Percentiles rank a stretch among this genome's conserved stretches.
Conservation (phyloP, 30 jellyfish, hydroid and myxozoan genomes). For the Aurelia sp. region DNA sequence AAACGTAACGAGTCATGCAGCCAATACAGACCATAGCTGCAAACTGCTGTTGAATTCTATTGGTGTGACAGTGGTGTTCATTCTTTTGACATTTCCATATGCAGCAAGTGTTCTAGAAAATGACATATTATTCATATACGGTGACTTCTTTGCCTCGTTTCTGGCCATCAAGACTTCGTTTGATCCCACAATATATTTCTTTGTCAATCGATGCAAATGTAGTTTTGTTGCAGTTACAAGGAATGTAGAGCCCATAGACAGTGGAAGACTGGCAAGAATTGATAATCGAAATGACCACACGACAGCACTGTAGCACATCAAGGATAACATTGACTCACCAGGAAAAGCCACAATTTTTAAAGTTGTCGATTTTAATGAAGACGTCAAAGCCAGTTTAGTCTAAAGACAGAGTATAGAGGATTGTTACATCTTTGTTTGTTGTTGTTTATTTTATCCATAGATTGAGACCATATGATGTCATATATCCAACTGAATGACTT, state of each 20-base stretch:
- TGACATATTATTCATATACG: background rate
- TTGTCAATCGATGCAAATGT: background rate
- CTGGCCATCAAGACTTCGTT: background rate
- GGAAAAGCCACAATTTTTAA: no score
- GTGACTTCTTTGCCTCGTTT: background rate
- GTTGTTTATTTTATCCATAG: no score
- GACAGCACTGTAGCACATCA: no score
- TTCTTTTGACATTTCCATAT: background rate
- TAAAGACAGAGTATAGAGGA: no score
- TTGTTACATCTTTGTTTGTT: no score
- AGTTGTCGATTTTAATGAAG: no score
- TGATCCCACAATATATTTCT: slow-evolving; percentile 7
- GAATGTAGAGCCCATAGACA: no score
- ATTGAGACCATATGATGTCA: slow-evolving; percentile 13
- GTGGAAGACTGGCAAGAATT: no score
- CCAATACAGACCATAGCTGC: background rate
- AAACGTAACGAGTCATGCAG: background rate
- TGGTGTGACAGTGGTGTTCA: slow-evolving; percentile 6
- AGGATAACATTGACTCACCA: no score
- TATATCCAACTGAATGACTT: background rate
- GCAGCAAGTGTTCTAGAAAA: background rate
- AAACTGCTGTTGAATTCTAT: slow-evolving; percentile 1
- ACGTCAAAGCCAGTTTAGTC: no score
- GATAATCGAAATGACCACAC: no score
- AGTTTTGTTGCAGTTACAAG: no score